Evolutionary conservation across 2,797 vertebrate genomes (phyloP), one percentile per base, ranked within the genome.

Genomic region (Hypotaenidia okinawae): DNA sequence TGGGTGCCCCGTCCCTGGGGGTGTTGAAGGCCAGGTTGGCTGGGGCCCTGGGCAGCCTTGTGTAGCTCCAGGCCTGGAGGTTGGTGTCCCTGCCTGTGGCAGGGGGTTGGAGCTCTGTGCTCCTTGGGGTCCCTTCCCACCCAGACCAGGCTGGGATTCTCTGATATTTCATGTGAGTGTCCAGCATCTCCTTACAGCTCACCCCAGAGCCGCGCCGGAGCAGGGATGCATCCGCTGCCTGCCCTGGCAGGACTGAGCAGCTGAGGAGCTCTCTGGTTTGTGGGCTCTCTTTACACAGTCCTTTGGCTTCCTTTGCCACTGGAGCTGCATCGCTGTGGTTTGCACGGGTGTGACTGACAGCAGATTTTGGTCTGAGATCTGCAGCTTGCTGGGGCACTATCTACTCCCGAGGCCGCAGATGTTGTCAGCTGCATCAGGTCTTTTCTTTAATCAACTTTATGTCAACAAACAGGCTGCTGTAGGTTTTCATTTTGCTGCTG

Each of bases 281-380:
- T 21, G 77, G 88, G 52, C 79, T 91, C 45, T 68, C 76, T 49
- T 90, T 45, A 28, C 21, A 37, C 23, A 77, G 80, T 14, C 5
- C 0, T 55, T 94, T 4, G 18, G 84, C 78, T 95, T 96, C 93
- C 94, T 93, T 43, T 25, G 70, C 59, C 87, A 33, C 69, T 16
- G 6, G 13, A 7, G 77, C 88, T 45, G 51, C 28, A 4, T 51
- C 52, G 3, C 33, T 87, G 94, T 55, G 96, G 94, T 96, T 96
- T 92, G 82, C 74, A 72, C 15, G 89, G 91, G 89, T 89, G 90
- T 84, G 91, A 93, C 81, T 85, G 95, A 85, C 87, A 83, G 68
- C 19, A 84, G 89, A 57, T 88, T 85, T 35, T 80, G 89, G 81
- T 80, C 68, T 25, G 87, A 79, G 95, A 89, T 84, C 39, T 69